Conservation (phyloP, 2,888 invertebrate species). For the Drosophila hamatofila region DNA sequence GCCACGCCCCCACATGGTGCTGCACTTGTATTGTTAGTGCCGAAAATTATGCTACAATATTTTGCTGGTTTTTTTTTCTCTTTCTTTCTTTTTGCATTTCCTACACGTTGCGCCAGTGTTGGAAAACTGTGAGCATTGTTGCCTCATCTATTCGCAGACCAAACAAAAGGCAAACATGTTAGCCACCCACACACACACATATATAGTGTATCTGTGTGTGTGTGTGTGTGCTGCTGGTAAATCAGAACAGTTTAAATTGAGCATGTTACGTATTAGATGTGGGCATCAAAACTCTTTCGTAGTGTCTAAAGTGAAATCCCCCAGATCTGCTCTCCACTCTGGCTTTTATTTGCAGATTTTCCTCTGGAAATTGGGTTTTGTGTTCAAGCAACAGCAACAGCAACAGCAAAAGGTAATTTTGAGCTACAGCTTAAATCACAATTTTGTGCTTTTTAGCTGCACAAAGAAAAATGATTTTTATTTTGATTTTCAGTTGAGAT, state of each 20-base stretch:
- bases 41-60: slow-evolving; percentile 79
- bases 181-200: slow-evolving; percentile 30
- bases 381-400: background rate
- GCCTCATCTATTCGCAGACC: slow-evolving; percentile 72
- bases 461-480: slow-evolving; percentile 11
- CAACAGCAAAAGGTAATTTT: slow-evolving; percentile 10
- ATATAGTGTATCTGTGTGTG: slow-evolving; percentile 2
- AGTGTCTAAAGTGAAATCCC: slow-evolving; percentile 23
- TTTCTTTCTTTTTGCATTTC: slow-evolving; percentile 9
- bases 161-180: slow-evolving; percentile 73
- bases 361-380: slow-evolving; percentile 6
- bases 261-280: slow-evolving; percentile 61
- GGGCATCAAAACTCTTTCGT: slow-evolving; percentile 31
- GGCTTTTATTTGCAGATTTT: slow-evolving; percentile 2
- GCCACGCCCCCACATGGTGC: background rate
- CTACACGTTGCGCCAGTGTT: slow-evolving; percentile 34
- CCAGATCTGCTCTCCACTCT: slow-evolving; percentile 9
- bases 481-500: background rate
- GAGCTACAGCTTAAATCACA: slow-evolving; percentile 17
- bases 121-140: slow-evolving; percentile 54
- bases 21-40: slow-evolving; percentile 66
- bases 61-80: slow-evolving; percentile 39
- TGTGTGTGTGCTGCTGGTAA: slow-evolving; percentile 49
- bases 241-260: slow-evolving; percentile 75
- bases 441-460: slow-evolving; percentile 21